Evolutionary conservation across 2,113 vertebrate species (phyloP), one percentile per base, ranked within the genome.

Genomic region (Taurulus bubalis): DNA sequence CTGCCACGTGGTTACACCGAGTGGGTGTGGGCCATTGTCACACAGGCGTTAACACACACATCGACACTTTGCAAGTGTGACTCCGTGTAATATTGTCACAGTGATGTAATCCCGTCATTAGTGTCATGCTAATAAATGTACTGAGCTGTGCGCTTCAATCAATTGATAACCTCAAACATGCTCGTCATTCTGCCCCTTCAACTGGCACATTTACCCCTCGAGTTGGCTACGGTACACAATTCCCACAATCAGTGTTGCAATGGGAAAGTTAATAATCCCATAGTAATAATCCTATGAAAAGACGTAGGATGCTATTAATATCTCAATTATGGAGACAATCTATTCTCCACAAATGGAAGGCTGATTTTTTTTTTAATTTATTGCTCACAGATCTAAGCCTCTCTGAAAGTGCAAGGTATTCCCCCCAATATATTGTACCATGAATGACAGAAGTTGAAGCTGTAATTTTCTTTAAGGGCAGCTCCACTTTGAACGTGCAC

Each of bases 401-500:
- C 16, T 30, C 42, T 77, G 22, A 65, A 64, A 59, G 51, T 73
- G 55, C 49, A 45, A 56, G 55, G 85, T 62, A 78, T 84, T 84
- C 0, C 0, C 79, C 77, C 80, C 72, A 6, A 32, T 71, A 65
- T 14, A 51, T 51, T 26, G 65, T 42, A 32, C 15, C 26, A 53
- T 56, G 85, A 85, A 84, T 76, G 83, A 83, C 65, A 86, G 74
- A 90, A 84, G 75, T 78, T 76, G 75, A 83, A 84, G 85, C 84
- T 78, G 66, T 56, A 77, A 82, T 90, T 90, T 90, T 87, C 84
- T 89, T 85, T 73, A 49, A 83, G 76, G 80, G 72, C 11, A 60
- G 71, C 64, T 69, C 70, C 34, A 38, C 92, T 91, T 93, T 93
- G 92, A 92, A 93, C 88, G 88, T 63, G 78, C 67, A 66, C 88